Base-by-base conservation (phyloP, 2,888 invertebrate species). In the Boloria euphrosyne region DNA sequence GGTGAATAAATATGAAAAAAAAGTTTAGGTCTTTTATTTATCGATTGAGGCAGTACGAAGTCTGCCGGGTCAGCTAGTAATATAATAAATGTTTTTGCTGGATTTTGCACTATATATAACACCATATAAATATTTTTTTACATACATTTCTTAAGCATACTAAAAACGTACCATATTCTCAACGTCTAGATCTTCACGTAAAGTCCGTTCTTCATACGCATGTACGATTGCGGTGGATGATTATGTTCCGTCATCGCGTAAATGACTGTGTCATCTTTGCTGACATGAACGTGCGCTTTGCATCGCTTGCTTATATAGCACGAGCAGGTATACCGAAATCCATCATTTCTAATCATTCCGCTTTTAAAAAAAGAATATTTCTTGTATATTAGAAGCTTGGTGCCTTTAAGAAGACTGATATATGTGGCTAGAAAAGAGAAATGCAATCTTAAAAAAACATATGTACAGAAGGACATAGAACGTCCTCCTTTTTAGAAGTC, bases 241-340 rank as follows among this genome's bases (percentile, higher is more conserved):
- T 74, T 75, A 54, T 80, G 80, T 2, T 69, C 22, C 4, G 50
- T 17, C 6, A 31, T 27, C 27, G 47, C 52, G 3, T 22, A 49
- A 38, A 69, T n/a, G 2, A 74, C 71, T 3, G 68, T 49, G 52
- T 80, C 68, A 18, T 79, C 67, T 2, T 66, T 68, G 51, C 66
- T 73, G 10, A 84, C 73, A 51, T 84, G 79, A 4, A 75, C 70
- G 55, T 75, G 76, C 0, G 84, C 82, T 52, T 76, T 78, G 62
- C 85, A 85, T 0, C 47, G 54, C n/a, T 71, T 79, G 22, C 72
- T 76, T 5, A 38, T 16, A 27, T 16, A 63, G 69, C 63, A 49
- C 4, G 81, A 82, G 54, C 85, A 86, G n/a, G 65, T 74, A 65
- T 78, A 85, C 13, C 84, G 71, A 13, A 62, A 71, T 0, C 82